A percentile compares a stretch with the other conserved stretches of the same genome.
Evolutionary conservation across 2,113 vertebrate genomes (phyloP).

Genomic region (Myotis yumanensis): DNA sequence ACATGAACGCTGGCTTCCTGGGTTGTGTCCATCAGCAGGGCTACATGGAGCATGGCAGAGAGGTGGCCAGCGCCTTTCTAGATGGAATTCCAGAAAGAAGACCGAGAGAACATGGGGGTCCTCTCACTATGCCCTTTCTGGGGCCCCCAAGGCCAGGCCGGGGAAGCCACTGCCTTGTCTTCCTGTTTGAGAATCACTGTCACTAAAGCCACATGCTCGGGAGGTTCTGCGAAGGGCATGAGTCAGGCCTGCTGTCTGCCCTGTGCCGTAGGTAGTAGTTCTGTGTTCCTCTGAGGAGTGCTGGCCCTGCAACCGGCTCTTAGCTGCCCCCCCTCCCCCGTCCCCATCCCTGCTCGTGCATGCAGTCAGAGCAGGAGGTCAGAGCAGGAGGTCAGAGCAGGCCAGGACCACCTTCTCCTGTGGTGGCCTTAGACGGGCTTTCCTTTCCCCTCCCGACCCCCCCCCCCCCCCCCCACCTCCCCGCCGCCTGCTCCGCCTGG

Average conservation of each 20-base stretch:
- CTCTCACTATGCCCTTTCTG: not conserved
- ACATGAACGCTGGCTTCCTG: not conserved
- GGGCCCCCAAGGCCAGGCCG: not conserved
- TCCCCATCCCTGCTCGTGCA: not conserved
- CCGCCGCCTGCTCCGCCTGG: not conserved
- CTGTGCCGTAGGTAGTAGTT: not conserved
- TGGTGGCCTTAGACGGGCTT: not conserved
- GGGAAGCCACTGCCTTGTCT: not conserved
- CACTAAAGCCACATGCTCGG: not conserved
- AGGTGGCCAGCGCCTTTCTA: not conserved
- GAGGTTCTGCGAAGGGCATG: not conserved
- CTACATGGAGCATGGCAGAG: not conserved
- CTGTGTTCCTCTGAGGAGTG: slow-evolving; percentile 6
- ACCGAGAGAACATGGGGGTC: not conserved
- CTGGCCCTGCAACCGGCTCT: not conserved
- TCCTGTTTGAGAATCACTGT: not conserved
- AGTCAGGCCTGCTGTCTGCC: not conserved
- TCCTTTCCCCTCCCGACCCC: not conserved
- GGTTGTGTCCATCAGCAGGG: not conserved
- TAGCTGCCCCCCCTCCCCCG: not conserved
- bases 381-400: not conserved
- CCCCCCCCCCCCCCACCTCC: too few relatives aligned
- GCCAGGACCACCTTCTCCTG: not conserved
- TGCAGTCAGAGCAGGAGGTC: not conserved
- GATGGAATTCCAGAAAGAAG: not conserved